phyloP scores from a whole-genome alignment of 2,888 invertebrate species.

The Dorcus parallelipipedus region DNA sequence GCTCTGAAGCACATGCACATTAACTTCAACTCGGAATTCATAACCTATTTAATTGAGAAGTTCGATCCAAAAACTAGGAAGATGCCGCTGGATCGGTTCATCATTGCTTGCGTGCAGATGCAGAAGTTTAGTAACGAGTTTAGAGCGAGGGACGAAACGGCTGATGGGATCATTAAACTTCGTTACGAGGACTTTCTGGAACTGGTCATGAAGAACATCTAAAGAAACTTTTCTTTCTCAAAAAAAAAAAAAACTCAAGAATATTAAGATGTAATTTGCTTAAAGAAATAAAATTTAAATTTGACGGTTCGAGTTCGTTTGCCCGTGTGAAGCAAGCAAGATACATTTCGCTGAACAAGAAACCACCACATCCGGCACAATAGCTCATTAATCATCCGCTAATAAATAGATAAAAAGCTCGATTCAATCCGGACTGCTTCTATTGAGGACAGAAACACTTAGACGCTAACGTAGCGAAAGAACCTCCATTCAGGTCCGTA shows the following conservation, averaged over 20 bases:
- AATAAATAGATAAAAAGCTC: constrained; percentile 10
- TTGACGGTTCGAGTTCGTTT: too few relatives aligned
- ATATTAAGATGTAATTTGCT: too few relatives aligned
- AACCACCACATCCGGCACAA: neutral
- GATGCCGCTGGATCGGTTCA: constrained; percentile 42
- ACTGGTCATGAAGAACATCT: neutral
- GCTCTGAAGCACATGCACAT: constrained; percentile 65
- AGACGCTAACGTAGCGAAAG: constrained; percentile 15
- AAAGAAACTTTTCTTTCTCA: too few relatives aligned
- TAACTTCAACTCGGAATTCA: constrained; percentile 74
- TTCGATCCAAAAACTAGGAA: constrained; percentile 61
- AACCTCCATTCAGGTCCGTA: constrained; percentile 14
- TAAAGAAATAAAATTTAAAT: too few relatives aligned
- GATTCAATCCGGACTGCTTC: constrained; percentile 6
- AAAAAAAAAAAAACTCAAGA: too few relatives aligned
- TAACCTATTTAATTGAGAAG: constrained; percentile 66
- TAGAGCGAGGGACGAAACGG: constrained; percentile 37
- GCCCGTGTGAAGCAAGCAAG: too few relatives aligned
- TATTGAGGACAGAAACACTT: constrained; percentile 13
- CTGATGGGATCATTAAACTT: constrained; percentile 38
- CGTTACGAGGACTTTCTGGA: constrained; percentile 54
- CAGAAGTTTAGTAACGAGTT: constrained; percentile 44
- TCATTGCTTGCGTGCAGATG: constrained; percentile 43
- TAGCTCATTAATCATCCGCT: constrained; percentile 12
- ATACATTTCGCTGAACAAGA: too few relatives aligned